Conservation (phyloP, 2,113 vertebrate genomes). For the Oncorhynchus mykiss region DNA sequence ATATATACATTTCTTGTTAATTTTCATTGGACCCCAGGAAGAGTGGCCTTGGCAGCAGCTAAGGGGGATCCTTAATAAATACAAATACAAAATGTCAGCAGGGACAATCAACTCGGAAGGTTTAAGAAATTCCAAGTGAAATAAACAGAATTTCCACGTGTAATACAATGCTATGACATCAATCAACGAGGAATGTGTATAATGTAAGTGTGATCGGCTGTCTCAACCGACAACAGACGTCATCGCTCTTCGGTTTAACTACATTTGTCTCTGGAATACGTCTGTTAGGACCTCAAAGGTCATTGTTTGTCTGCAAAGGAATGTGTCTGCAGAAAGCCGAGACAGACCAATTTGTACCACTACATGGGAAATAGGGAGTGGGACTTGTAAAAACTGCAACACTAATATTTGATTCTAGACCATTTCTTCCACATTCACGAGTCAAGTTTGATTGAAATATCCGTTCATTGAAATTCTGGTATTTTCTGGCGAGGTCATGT, state of each 20-base stretch:
- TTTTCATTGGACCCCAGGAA: too few relatives aligned
- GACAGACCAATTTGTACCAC: conserved; percentile 26
- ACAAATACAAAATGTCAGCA: too few relatives aligned
- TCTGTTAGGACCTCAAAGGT: conserved; percentile 38
- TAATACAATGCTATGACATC: conserved; percentile 2
- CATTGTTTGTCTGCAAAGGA: conserved; percentile 24
- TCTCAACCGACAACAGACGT: conserved; percentile 13
- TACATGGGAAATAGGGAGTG: conserved; percentile 16
- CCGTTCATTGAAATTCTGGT: conserved; percentile 36
- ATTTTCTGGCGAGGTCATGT: conserved; percentile 37
- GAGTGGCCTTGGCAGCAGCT: too few relatives aligned
- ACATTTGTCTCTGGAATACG: conserved; percentile 28
- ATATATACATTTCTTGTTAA: too few relatives aligned
- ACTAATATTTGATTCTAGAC: conserved; percentile 37
- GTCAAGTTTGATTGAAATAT: conserved; percentile 38
- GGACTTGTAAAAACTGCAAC: conserved; percentile 35
- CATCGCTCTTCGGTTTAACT: conserved; percentile 1
- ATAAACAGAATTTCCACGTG: background rate
- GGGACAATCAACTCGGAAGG: background rate
- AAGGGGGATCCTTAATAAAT: too few relatives aligned
- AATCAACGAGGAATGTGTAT: background rate
- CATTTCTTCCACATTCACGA: conserved; percentile 22
- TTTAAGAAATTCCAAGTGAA: background rate
- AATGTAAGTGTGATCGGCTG: background rate
- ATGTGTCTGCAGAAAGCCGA: conserved; percentile 27